Evolutionary conservation across 1,140 invertebrate genomes (phyloP), one percentile per base, ranked within the genome.

Genomic region (Zaprionus capensis): DNA sequence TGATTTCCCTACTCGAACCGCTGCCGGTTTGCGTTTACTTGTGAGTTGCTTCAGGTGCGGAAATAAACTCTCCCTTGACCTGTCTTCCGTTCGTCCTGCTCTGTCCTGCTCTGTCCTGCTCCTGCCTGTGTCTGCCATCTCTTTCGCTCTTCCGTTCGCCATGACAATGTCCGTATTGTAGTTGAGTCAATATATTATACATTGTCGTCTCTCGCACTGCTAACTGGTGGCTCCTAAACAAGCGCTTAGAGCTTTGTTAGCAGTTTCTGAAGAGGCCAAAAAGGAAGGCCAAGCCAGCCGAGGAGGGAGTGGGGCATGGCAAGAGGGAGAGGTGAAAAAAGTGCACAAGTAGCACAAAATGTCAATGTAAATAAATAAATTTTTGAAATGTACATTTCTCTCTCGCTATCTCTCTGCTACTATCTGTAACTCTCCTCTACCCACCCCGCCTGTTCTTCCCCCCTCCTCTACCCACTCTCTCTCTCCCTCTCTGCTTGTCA

Each of bases 361-460:
- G 83, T 87, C 84, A 87, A 87, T 87, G 83, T 87, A 87, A 87
- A 87, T 87, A 87, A 87, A 87, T 87, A 87, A 83, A 87, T 87
- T 87, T 86, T 80, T 75, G 83, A 87, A 87, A 88, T 78, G 81
- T 88, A 87, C 87, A 78, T 80, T 75, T 71, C 64, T 68, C 28
- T 68, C 28, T 68, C 28, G 78, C 76, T 85, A 75, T 75, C 72
- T 64, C 72, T 64, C 57, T 58, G 59, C 53, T 62, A 41, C 67
- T 75, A 64, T 75, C 67, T 75, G 14, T 63, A 15, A 22, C 26
- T 20, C 41, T 14, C 20, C 11, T 20, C 20, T 15, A 11, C 22
- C 12, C 14, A 12, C 44, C 68, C 38, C 5, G 11, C n/a, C 5
- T 31, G 4, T 6, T 14, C 22, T 12, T n/a, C 28, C 1, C 26